These are phyloP conservation scores for Miichthys miiuy DNA, from an alignment of 2,797 vertebrate species.

Conservation along the genomic window DNA sequence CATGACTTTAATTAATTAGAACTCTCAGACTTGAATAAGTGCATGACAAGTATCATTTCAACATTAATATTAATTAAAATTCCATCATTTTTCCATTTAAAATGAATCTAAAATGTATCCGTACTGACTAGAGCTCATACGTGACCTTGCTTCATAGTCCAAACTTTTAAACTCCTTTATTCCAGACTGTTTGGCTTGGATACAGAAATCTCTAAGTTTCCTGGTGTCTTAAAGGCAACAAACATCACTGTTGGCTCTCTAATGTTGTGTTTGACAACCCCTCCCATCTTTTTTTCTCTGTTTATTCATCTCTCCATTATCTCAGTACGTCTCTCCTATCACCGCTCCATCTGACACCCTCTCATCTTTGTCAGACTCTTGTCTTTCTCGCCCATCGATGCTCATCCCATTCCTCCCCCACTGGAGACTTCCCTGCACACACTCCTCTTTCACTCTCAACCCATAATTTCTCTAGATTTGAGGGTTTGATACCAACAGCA, in stretches of 20 bases:
- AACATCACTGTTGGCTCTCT: background rate
- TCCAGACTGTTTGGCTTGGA: background rate
- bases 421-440: background rate
- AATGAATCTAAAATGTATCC: background rate
- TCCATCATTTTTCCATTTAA: background rate
- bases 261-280: background rate
- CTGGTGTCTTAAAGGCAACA: background rate
- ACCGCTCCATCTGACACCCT: background rate
- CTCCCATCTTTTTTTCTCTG: background rate
- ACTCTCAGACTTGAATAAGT: background rate
- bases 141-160: background rate
- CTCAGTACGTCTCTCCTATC: background rate
- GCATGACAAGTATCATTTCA: background rate
- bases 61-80: too few relatives aligned
- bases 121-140: background rate
- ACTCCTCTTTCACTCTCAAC: background rate
- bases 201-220: background rate
- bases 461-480: background rate
- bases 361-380: conserved; percentile 10
- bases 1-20: background rate
- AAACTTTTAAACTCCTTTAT: background rate
- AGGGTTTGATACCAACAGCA: background rate
- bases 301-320: background rate
- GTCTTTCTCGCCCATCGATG: background rate
- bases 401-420: background rate